phyloP scores from a whole-genome alignment of 2,797 vertebrate genomes.

The Arrhamphus sclerolepis region DNA sequence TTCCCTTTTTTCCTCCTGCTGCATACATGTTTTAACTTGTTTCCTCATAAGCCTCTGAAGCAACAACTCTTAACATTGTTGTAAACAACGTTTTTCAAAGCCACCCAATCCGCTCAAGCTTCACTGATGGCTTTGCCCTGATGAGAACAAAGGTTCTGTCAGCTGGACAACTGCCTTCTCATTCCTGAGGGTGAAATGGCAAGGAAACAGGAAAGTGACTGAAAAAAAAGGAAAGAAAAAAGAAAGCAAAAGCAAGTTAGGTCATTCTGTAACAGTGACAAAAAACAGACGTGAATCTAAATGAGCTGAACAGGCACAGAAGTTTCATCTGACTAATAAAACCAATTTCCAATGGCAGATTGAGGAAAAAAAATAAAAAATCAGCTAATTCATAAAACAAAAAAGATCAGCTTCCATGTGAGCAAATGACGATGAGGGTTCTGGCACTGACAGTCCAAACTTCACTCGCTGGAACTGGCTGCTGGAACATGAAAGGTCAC shows the following conservation, averaged over 20 bases:
- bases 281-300: constrained; percentile 67
- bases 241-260: not conserved
- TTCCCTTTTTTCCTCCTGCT: no score
- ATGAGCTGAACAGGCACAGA: constrained; percentile 45
- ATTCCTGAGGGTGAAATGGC: constrained; percentile 39
- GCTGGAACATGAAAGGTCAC: no score
- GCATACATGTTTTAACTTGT: no score
- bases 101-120: constrained; percentile 26
- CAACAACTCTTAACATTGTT: not conserved
- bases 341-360: not conserved
- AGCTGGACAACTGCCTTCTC: constrained; percentile 59
- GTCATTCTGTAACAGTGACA: constrained; percentile 47
- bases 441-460: no score
- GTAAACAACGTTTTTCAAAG: constrained; percentile 32
- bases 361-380: not conserved
- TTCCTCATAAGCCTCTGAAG: constrained; percentile 4
- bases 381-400: no score
- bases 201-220: constrained; percentile 68
- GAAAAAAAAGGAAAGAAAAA: constrained; percentile 20
- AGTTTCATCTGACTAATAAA: constrained; percentile 3
- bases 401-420: no score
- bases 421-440: no score
- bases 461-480: no score
- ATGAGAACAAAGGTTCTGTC: constrained; percentile 62
- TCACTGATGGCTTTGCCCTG: constrained; percentile 40